These are phyloP conservation scores for Pongo abelii DNA, from an alignment of 2,113 vertebrate genomes.

Conservation along the genomic window DNA sequence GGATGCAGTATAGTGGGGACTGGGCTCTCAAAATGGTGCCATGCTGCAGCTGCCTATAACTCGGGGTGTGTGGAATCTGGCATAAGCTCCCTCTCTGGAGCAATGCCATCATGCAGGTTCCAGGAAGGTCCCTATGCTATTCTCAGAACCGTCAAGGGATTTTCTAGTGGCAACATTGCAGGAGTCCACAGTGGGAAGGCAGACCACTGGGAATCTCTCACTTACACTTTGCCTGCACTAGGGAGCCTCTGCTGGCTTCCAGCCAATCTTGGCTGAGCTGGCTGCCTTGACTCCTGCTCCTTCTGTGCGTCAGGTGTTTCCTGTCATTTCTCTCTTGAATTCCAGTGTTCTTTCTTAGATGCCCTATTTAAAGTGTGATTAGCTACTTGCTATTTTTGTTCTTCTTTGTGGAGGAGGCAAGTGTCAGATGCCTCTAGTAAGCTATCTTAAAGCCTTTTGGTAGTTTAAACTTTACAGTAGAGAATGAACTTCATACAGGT, in stretches of 20 bases:
- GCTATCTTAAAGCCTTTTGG: background rate
- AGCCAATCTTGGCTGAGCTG: background rate
- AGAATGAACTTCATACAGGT: background rate
- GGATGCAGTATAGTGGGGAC: background rate
- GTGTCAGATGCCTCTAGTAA: background rate
- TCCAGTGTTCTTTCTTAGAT: background rate
- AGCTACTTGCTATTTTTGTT: background rate
- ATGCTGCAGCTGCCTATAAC: background rate
- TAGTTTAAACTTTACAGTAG: background rate
- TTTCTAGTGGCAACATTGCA: background rate
- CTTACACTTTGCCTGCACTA: background rate
- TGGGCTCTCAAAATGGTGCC: background rate
- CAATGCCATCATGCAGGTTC: background rate
- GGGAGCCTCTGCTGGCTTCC: background rate
- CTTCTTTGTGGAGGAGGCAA: background rate
- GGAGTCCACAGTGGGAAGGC: background rate
- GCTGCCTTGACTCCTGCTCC: background rate
- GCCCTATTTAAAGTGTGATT: background rate
- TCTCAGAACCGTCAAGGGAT: background rate
- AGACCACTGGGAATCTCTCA: background rate
- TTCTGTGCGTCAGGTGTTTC: background rate
- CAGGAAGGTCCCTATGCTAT: background rate
- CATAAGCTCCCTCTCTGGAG: background rate
- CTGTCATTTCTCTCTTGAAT: background rate
- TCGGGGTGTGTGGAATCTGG: background rate